Evolutionary conservation across 2,113 vertebrate genomes (phyloP).

Genomic region (Numenius arquata): DNA sequence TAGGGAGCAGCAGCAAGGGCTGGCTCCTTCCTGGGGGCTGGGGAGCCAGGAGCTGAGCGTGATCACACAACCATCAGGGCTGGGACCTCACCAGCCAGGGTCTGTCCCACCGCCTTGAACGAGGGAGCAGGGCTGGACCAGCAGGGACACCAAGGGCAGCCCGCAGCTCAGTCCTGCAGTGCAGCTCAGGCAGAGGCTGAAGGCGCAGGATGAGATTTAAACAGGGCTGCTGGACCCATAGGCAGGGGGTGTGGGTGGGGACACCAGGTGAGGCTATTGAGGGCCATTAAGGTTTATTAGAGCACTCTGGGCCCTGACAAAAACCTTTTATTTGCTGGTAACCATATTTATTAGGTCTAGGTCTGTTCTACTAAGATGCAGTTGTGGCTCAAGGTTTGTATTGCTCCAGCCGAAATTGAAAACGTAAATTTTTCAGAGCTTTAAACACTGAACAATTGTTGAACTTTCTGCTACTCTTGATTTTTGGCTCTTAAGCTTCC

Average conservation of each 20-base stretch:
- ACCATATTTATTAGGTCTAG: not conserved
- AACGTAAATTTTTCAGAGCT: not conserved
- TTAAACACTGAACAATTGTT: not conserved
- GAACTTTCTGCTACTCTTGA: not conserved
- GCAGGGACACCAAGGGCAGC: not conserved
- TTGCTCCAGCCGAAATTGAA: not conserved
- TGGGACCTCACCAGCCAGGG: not conserved
- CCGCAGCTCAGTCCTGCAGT: not conserved
- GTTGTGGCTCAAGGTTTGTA: not conserved
- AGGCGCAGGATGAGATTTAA: accelerated
- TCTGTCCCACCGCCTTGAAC: accelerated
- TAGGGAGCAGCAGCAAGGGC: not conserved
- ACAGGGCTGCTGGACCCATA: not conserved
- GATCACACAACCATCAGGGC: not conserved
- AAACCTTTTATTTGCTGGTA: not conserved
- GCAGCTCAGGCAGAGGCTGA: not conserved
- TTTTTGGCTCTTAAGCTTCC: not conserved
- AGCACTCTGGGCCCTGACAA: not conserved
- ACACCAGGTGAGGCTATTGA: not conserved
- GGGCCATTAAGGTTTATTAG: not conserved
- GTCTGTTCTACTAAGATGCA: not conserved
- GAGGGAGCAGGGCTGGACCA: not conserved
- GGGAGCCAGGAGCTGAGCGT: not conserved
- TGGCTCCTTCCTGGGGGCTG: not conserved
- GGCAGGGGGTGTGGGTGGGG: not conserved